phyloP scores from a whole-genome alignment of 1,140 invertebrate species.

The Cotesia typhae region DNA sequence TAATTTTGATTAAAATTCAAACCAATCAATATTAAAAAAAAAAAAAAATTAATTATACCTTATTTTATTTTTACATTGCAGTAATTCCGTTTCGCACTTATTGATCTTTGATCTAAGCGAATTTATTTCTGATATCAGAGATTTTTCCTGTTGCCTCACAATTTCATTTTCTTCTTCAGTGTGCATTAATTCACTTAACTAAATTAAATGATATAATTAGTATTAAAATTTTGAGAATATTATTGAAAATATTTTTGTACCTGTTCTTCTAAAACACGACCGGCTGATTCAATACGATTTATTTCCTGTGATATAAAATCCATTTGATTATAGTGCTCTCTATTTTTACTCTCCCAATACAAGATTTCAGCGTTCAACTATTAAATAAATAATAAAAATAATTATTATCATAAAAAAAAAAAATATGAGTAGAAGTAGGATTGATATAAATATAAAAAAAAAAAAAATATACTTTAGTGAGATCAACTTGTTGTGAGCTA shows the following conservation, averaged over 20 bases:
- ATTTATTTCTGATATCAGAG: conserved; percentile 84
- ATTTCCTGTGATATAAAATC: conserved; percentile 85
- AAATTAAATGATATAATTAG: conserved; percentile 39
- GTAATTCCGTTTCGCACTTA: conserved; percentile 86
- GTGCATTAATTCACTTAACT: conserved; percentile 79
- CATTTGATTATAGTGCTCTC: conserved; percentile 84
- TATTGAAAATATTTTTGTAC: conserved; percentile 56
- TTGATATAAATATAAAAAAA: conserved; percentile 2
- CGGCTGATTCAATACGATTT: conserved; percentile 77
- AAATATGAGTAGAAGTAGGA: neutral
- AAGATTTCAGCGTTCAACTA: conserved; percentile 89
- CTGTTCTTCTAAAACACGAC: conserved; percentile 80
- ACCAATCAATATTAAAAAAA: neutral
- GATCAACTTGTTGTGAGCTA: conserved; percentile 85
- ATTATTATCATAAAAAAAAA: conserved; percentile 19
- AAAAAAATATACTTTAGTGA: conserved; percentile 75
- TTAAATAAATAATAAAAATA: conserved; percentile 40
- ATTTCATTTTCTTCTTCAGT: conserved; percentile 89
- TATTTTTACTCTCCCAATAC: conserved; percentile 86
- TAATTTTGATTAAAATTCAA: neutral
- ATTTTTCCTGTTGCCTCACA: conserved; percentile 87
- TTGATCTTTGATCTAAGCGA: conserved; percentile 82
- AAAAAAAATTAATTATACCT: conserved; percentile 63
- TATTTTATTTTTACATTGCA: conserved; percentile 90
- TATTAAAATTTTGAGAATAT: conserved; percentile 36